Base-by-base conservation (phyloP, 2,113 vertebrate genomes). In the Pedetes capensis region DNA sequence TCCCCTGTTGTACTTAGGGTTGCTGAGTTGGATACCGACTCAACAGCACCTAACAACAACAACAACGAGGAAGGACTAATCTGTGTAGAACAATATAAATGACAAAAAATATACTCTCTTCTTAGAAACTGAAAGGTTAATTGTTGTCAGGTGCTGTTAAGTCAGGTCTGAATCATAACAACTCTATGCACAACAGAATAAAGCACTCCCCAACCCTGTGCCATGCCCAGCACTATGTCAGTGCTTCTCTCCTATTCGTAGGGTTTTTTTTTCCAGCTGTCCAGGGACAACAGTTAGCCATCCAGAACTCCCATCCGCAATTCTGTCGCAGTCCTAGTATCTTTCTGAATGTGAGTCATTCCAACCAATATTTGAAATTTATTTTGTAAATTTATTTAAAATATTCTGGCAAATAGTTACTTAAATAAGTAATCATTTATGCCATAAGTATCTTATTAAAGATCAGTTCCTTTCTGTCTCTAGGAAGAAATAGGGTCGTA, bases 361-460 rank as follows among this genome's bases (percentile, higher is more conserved):
- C 63, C 25, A 74, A 55, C 49, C 22, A 53, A 3, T 78, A 87
- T 78, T 66, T 97, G 34, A 86, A 86, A 86, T 71, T 57, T 37
- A n/a, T 69, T 81, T 93, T 44, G 20, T 83, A 82, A 91, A 55
- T 75, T 55, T 12, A 61, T 81, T 69, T 89, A 39, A 87, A 89
- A 63, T 75, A 78, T 37, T 71, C 39, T 71, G 18, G 32, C 37
- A 91, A 89, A 18, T 66, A 66, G 20, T 55, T 89, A 27, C 39
- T 44, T n/a, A 68, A 85, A 44, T 75, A 29, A 63, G 23, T 42
- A 71, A 71, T 39, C 6, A 55, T 20, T 49, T 91, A 32, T 17
- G 72, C n/a, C 18, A n/a, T 34, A 76, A 68, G 34, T 22, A 44
- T 44, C 8, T 11, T 64, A n/a, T n/a, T n/a, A n/a, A 39, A 27